Percentiles rank a stretch among this genome's conserved stretches.
Evolutionary conservation across 1,140 invertebrate species (phyloP).

Genomic region (Limonius californicus): DNA sequence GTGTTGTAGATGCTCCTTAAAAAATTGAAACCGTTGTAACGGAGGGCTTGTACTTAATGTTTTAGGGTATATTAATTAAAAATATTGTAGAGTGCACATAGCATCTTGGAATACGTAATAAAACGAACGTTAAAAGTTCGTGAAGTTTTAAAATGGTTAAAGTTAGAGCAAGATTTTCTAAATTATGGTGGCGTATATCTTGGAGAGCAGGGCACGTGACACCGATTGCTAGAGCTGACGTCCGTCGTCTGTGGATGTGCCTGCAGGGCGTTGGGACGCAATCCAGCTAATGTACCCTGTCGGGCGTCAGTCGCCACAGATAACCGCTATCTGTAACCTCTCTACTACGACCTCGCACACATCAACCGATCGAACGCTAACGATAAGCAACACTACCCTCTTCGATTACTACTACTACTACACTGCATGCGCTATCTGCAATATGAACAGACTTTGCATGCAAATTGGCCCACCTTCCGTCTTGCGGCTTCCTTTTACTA

Average conservation of each 20-base stretch:
- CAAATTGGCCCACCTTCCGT: no score
- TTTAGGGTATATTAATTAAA: no score
- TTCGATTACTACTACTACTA: no score
- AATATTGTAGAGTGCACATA: no score
- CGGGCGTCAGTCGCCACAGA: constrained; percentile 28
- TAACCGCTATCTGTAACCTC: constrained; percentile 29
- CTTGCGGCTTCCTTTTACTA: no score
- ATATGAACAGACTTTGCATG: no score
- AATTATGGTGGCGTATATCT: constrained; percentile 9
- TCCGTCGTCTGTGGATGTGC: constrained; percentile 2
- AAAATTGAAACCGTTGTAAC: no score
- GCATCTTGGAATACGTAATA: constrained; percentile 3
- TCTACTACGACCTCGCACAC: constrained; percentile 22
- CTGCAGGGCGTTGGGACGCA: constrained; percentile 21
- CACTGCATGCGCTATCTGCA: no score
- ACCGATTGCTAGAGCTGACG: neutral
- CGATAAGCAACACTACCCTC: constrained; percentile 7
- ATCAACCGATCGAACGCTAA: constrained; percentile 26
- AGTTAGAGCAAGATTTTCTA: constrained; percentile 5
- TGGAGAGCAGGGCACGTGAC: neutral
- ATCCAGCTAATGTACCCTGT: constrained; percentile 29
- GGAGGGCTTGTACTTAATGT: no score
- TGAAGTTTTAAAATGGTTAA: constrained; percentile 7
- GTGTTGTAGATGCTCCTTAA: no score
- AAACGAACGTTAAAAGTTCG: constrained; percentile 4